Conservation (phyloP, 2,888 invertebrate species). For the Bruchidius siliquastri region DNA sequence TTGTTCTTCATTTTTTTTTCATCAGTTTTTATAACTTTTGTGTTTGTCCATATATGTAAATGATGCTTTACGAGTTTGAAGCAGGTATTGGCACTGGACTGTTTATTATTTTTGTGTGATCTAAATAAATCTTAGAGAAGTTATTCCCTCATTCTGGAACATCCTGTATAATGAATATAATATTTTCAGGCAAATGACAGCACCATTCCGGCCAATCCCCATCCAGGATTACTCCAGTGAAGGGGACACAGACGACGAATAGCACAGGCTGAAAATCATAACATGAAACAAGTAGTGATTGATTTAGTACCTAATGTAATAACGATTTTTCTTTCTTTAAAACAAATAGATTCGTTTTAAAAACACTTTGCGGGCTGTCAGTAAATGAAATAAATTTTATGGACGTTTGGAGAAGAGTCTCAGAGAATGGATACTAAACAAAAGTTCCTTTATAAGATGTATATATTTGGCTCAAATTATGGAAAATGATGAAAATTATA, state of each 20-base stretch:
- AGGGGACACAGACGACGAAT: slow-evolving; percentile 90
- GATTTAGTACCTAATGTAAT: slow-evolving; percentile 23
- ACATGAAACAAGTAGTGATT: slow-evolving; percentile 28
- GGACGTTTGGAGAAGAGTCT: background rate
- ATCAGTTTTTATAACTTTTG: too few relatives aligned
- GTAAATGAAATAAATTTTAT: background rate
- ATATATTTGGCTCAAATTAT: too few relatives aligned
- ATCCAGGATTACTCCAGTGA: slow-evolving; percentile 79
- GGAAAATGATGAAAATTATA: too few relatives aligned
- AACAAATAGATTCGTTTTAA: slow-evolving; percentile 10
- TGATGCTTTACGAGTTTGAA: too few relatives aligned
- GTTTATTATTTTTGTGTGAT: too few relatives aligned
- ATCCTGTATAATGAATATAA: too few relatives aligned
- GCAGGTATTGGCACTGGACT: too few relatives aligned
- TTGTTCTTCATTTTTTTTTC: too few relatives aligned
- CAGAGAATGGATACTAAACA: background rate
- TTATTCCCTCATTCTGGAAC: too few relatives aligned
- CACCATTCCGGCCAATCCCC: slow-evolving; percentile 61
- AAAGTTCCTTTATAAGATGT: too few relatives aligned
- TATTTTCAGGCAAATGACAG: slow-evolving; percentile 63
- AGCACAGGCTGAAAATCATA: slow-evolving; percentile 42
- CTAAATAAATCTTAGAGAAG: too few relatives aligned
- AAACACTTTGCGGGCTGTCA: slow-evolving; percentile 8
- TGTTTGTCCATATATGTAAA: too few relatives aligned
- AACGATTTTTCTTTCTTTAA: slow-evolving; percentile 1